phyloP scores from a whole-genome alignment of 2,113 vertebrate species.

The Apteryx mantelli region DNA sequence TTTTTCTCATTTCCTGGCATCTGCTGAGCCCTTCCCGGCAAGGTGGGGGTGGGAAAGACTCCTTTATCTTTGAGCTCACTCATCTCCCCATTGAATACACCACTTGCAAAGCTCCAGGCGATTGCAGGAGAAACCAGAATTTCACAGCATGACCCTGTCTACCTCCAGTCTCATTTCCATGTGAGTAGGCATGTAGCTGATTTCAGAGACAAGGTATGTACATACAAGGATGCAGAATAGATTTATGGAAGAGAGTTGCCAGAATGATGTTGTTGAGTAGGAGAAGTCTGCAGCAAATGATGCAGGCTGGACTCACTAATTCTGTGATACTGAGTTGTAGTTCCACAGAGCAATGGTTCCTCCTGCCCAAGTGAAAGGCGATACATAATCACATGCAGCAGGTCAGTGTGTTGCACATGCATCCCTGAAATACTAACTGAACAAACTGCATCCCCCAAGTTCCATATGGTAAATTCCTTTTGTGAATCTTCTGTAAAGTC shows the following conservation, averaged over 20 bases:
- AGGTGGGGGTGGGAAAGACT: background rate
- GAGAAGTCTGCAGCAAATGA: slow-evolving; percentile 22
- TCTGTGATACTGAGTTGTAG: background rate
- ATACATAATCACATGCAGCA: background rate
- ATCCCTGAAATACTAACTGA: background rate
- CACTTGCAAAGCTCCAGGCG: background rate
- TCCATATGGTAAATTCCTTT: background rate
- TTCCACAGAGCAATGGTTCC: background rate
- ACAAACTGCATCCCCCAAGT: background rate
- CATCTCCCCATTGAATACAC: background rate
- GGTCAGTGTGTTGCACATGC: slow-evolving; percentile 4
- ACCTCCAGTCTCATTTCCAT: background rate
- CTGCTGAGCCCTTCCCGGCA: background rate
- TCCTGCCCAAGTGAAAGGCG: background rate
- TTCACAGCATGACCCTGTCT: background rate
- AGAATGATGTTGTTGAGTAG: background rate
- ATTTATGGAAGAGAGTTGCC: background rate
- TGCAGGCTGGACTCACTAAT: background rate
- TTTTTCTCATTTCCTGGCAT: background rate
- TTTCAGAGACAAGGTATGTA: background rate
- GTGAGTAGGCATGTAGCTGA: background rate
- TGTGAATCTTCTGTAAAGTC: background rate
- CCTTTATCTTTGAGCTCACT: background rate
- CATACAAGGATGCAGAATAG: background rate
- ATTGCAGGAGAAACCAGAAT: background rate